These are phyloP conservation scores for Tipula vernalis DNA, from an alignment of 2,888 invertebrate species.

Conservation along the genomic window DNA sequence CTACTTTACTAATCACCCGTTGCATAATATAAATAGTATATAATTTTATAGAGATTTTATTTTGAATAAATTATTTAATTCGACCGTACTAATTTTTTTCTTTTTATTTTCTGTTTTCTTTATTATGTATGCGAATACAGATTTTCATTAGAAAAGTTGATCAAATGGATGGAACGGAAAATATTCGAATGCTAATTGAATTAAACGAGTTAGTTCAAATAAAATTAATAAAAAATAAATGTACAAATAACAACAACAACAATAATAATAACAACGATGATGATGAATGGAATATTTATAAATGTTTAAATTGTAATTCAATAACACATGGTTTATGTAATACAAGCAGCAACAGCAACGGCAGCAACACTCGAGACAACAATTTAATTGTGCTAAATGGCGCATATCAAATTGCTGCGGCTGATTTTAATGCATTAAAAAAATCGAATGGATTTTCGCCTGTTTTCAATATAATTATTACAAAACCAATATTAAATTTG, in stretches of 20 bases:
- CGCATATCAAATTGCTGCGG: not conserved
- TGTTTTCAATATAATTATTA: constrained; percentile 56
- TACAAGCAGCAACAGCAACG: constrained; percentile 21
- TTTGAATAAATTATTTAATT: not conserved
- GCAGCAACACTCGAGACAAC: constrained; percentile 20
- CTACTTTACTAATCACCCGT: not conserved
- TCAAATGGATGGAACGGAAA: constrained; percentile 19
- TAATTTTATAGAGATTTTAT: not conserved
- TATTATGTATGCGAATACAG: not conserved
- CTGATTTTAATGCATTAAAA: constrained; percentile 20
- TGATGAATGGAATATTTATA: constrained; percentile 26
- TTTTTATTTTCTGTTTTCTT: not conserved
- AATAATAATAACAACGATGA: constrained; percentile 17
- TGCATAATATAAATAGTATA: not conserved
- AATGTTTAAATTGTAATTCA: constrained; percentile 31
- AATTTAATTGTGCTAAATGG: not conserved
- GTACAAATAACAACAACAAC: not conserved
- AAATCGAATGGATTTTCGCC: constrained; percentile 54
- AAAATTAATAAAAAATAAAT: constrained; percentile 5
- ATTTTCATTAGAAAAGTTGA: constrained; percentile 21
- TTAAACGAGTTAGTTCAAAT: constrained; percentile 27
- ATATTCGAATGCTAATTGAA: constrained; percentile 25
- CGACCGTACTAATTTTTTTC: not conserved
- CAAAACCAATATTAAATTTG: constrained; percentile 23
- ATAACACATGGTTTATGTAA: constrained; percentile 26